Evolutionary conservation across 2,888 invertebrate genomes (phyloP), one percentile per base, ranked within the genome.

Genomic region (Rhogogaster chlorosoma): DNA sequence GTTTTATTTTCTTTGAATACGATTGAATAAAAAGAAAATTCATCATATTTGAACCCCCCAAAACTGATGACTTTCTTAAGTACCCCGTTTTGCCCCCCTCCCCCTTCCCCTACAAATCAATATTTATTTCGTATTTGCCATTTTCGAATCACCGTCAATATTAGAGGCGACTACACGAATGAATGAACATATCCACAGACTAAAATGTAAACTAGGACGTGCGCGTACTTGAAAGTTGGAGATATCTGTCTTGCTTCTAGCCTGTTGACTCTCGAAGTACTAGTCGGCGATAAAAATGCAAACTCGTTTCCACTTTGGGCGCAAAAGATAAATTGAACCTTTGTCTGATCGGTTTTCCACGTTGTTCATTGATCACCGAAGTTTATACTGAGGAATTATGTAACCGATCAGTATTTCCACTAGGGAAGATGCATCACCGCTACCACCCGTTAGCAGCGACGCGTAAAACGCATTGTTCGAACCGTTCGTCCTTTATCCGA

Each of bases 401-500:
- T 70, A 18, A 29, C 18, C 18, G 70, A n/a, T 70, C 70, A 32
- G 32, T 12, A 70, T 70, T 36, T 70, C 29, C 18, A 15, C 12
- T 5, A 18, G 36, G 29, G 29, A 7, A 38, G 12, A 38, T 73
- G 42, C 45, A 12, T 7, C 45, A 45, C 38, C 45, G 26, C 9
- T 75, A 29, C 32, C 1, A 32, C 29, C n/a, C 61, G 61, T 61
- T 61, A n/a, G 36, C 36, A 75, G 42, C 45, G 42, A 38, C 42
- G 36, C 42, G 42, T 22, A 45, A 45, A 26, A 38, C 42, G 45
- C 75, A 45, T 75, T 75, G 75, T 42, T 75, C 45, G 45, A 75
- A 42, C 42, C 75, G 9, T 45, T 38, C 70, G 29, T 70, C 42
- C 75, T 45, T 75, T 26, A 75, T 75, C 38, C 42, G 75, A n/a